These are phyloP conservation scores for Pygocentrus nattereri DNA, from an alignment of 2,797 vertebrate species.

Conservation along the genomic window DNA sequence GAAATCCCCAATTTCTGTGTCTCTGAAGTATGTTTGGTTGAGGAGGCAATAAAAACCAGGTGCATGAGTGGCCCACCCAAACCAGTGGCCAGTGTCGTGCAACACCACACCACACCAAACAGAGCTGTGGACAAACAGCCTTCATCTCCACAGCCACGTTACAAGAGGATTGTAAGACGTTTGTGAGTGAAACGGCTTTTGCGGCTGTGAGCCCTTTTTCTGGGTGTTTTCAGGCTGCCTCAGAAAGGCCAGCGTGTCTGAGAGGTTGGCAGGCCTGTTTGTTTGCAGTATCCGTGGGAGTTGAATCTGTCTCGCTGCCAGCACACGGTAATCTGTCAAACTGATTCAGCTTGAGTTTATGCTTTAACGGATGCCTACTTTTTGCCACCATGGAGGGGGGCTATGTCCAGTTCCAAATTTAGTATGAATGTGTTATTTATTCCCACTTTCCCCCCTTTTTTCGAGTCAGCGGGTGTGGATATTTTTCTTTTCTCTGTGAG, in stretches of 20 bases:
- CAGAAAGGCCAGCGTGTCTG: constrained; percentile 43
- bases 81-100: constrained; percentile 5
- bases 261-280: constrained; percentile 46
- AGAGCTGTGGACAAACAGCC: constrained; percentile 41
- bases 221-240: constrained; percentile 58
- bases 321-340: constrained; percentile 54
- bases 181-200: constrained; percentile 41
- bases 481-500: constrained; percentile 60
- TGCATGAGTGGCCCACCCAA: constrained; percentile 40
- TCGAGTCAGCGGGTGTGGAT: constrained; percentile 58
- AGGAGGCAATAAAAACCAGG: constrained; percentile 38
- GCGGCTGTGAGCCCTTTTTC: constrained; percentile 50
- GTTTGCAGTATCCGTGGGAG: constrained; percentile 59
- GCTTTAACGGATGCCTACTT: constrained; percentile 52
- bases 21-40: constrained; percentile 33
- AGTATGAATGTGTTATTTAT: constrained; percentile 66
- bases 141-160: constrained; percentile 39
- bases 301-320: constrained; percentile 47
- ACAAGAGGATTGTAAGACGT: constrained; percentile 49
- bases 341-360: constrained; percentile 56
- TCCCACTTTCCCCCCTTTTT: constrained; percentile 48
- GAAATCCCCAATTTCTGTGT: constrained; percentile 33
- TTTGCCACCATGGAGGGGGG: constrained; percentile 49
- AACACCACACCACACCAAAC: not conserved
- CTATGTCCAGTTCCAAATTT: constrained; percentile 51